These are phyloP conservation scores for Pogonocherus hispidulus DNA, from an alignment of 2,888 invertebrate species.

Conservation along the genomic window DNA sequence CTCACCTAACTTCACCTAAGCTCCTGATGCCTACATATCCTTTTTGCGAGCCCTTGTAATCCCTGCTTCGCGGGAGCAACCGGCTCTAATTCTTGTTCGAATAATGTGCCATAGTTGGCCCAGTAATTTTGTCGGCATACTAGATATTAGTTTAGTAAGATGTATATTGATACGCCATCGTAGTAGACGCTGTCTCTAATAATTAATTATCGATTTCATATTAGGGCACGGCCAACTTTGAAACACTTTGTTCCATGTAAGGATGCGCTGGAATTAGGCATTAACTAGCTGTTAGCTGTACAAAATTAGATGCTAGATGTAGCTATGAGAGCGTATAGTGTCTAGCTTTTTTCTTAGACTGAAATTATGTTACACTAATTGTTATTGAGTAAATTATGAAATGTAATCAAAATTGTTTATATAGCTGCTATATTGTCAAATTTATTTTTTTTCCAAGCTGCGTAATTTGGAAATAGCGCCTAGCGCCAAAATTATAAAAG, in stretches of 20 bases:
- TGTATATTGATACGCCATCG: not conserved
- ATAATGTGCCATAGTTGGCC: not conserved
- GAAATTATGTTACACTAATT: too few relatives aligned
- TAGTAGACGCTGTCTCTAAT: constrained; percentile 2
- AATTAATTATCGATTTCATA: not conserved
- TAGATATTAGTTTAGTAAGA: not conserved
- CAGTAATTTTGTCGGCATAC: not conserved
- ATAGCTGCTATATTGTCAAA: too few relatives aligned
- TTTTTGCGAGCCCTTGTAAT: not conserved
- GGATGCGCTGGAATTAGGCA: not conserved
- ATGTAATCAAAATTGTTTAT: too few relatives aligned
- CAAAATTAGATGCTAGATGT: too few relatives aligned
- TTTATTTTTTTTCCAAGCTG: too few relatives aligned
- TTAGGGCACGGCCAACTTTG: not conserved
- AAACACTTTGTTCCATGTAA: not conserved
- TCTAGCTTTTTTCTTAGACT: too few relatives aligned
- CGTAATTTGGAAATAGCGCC: too few relatives aligned
- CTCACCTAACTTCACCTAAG: not conserved
- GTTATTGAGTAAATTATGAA: too few relatives aligned
- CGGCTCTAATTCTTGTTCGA: constrained; percentile 46
- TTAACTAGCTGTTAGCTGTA: not conserved
- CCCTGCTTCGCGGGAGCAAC: constrained; percentile 31
- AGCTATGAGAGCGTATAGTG: too few relatives aligned
- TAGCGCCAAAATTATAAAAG: too few relatives aligned
- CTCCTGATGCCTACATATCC: not conserved